Conservation (phyloP, 1,140 invertebrate genomes). For the Euglossa dilemma region DNA sequence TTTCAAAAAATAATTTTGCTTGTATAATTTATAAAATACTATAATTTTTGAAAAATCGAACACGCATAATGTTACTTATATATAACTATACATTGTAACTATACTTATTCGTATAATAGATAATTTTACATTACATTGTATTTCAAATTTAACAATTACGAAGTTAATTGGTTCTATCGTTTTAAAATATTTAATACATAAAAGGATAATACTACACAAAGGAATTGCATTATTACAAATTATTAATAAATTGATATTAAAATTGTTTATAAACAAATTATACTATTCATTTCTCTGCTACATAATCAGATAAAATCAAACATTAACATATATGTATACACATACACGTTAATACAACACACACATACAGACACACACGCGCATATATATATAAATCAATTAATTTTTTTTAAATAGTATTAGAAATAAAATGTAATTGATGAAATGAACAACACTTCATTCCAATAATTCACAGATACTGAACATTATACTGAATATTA, state of each 20-base stretch:
- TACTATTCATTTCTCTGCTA: neutral
- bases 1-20: constrained; percentile 48
- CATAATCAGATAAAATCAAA: neutral
- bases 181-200: neutral
- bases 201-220: neutral
- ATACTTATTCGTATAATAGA: neutral
- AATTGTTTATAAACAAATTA: constrained; percentile 6
- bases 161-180: constrained; percentile 4
- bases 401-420: neutral
- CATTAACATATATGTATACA: too few relatives aligned
- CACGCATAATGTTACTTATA: constrained; percentile 27
- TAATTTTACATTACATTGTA: constrained; percentile 17
- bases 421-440: neutral
- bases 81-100: constrained; percentile 8
- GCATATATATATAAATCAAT: neutral
- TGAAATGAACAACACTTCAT: constrained; percentile 15
- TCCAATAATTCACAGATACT: constrained; percentile 5
- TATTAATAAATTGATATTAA: constrained; percentile 8
- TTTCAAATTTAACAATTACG: constrained; percentile 24
- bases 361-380: neutral
- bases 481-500: constrained; percentile 22
- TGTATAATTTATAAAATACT: constrained; percentile 31
- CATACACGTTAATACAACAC: neutral
- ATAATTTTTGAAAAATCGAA: constrained; percentile 25
- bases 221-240: constrained; percentile 8